Evolutionary conservation across 2,113 vertebrate species (phyloP), one percentile per base, ranked within the genome.

Genomic region (Xyliphius kryptos): DNA sequence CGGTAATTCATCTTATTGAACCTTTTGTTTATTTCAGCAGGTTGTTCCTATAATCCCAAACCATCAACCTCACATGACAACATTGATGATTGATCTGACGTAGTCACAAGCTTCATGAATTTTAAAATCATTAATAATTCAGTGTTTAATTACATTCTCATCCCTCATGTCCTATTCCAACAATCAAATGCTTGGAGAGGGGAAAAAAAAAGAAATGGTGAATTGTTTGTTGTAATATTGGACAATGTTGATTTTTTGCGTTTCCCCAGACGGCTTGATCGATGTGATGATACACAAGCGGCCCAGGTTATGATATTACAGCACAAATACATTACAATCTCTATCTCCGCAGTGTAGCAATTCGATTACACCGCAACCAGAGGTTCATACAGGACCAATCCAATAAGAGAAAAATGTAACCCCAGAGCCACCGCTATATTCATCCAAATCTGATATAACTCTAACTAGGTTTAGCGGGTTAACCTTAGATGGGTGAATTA

Each of bases 221-320:
- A n/a, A n/a, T n/a, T n/a, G n/a, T n/a, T n/a, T n/a, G n/a, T n/a
- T n/a, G n/a, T n/a, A n/a, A n/a, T n/a, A n/a, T n/a, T n/a, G n/a
- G n/a, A n/a, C n/a, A n/a, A n/a, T n/a, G n/a, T n/a, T n/a, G n/a
- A n/a, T n/a, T n/a, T n/a, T n/a, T n/a, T n/a, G n/a, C n/a, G n/a
- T n/a, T n/a, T n/a, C n/a, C n/a, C n/a, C n/a, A n/a, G n/a, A 54
- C 50, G 59, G 47, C 51, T 79, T 75, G 81, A 85, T 82, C 71
- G 69, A 70, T 69, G 77, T 61, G 53, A 71, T 32, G 53, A 67
- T 70, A 73, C 65, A 70, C 69, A 38, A 66, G 70, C 72, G 41
- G 19, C 40, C 6, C 37, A 57, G 38, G 26, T 57, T 59, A 64
- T 66, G 56, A 76, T 75, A 79, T 79, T 81, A 68, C 64, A 68